A percentile compares a stretch with the other conserved stretches of the same genome.
These are phyloP conservation scores for Acronicta psi DNA, from an alignment of 2,888 invertebrate genomes.

Conservation along the genomic window DNA sequence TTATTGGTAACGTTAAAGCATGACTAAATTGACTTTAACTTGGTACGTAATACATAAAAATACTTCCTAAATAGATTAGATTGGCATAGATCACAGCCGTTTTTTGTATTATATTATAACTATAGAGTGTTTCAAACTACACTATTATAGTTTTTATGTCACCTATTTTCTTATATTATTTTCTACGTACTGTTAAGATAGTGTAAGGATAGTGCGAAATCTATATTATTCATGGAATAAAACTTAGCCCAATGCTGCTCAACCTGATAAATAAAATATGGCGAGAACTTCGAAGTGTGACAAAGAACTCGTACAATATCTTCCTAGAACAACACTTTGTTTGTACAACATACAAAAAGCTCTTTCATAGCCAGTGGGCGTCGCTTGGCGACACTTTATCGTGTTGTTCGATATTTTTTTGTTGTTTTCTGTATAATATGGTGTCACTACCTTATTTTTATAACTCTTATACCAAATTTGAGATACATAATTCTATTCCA, in stretches of 20 bases:
- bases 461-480: too few species aligned
- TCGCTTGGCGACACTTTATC: constrained; percentile 46
- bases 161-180: constrained; percentile 23
- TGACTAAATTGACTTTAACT: not conserved
- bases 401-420: constrained; percentile 53
- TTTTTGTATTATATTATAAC: too few species aligned
- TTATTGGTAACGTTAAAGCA: constrained; percentile 5
- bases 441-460: not conserved
- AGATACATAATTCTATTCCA: too few species aligned
- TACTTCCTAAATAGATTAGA: constrained; percentile 8
- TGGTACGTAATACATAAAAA: constrained; percentile 3
- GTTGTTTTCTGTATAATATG: constrained; percentile 24
- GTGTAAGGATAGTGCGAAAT: constrained; percentile 28
- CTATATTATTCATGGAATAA: constrained; percentile 40
- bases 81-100: too few species aligned
- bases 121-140: too few species aligned
- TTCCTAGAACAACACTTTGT: constrained; percentile 76
- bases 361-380: constrained; percentile 60
- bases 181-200: constrained; percentile 17
- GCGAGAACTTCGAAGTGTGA: constrained; percentile 51
- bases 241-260: constrained; percentile 57
- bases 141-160: too few species aligned
- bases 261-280: constrained; percentile 58
- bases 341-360: constrained; percentile 66
- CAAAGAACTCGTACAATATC: constrained; percentile 70